Base-by-base conservation (phyloP, 1,140 invertebrate species). In the Drosophila kurseongensis region DNA sequence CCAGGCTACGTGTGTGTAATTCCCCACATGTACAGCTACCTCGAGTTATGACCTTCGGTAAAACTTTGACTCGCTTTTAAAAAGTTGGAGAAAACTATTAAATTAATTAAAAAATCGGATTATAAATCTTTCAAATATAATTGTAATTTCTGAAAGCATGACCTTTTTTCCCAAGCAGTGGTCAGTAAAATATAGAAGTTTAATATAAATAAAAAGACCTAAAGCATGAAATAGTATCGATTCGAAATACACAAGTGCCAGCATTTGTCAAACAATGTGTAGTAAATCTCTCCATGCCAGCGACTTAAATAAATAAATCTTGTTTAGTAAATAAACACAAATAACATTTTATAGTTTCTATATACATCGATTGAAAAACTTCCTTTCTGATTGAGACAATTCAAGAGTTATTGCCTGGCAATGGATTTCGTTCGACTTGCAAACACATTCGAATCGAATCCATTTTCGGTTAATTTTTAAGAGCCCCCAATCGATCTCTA, bases 401-500 rank as follows among this genome's bases (percentile, higher is more conserved):
- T 66, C 18, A 12, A 54, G 27, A 36, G 40, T 52, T 68, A 52
- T 54, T 44, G 47, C 38, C 61, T 44, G 47, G 18, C 65, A 45
- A 68, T 68, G 45, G 65, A 44, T 65, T 67, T 18, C 44, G 38
- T 66, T 65, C 62, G 45, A 18, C 14, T 61, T 36, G 35, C 4
- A 32, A 32, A 32, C 29, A 32, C 60, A 67, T 35, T 52, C 18
- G 32, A 18, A 10, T 29, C 14, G 71, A 80, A 67, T 59, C 76
- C 80, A 76, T 81, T 80, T 73, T 75, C 51, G 76, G 65, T 76
- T 67, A 76, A 72, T 75, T 80, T 80, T 73, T 67, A 75, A 83
- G 51, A 78, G 67, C 51, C 66, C 59, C 59, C 83, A 86, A 86
- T 86, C 79, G 83, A 83, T 88, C 71, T 83, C 78, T 73, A 88